Evolutionary conservation across 2,888 invertebrate genomes (phyloP).

Genomic region (Apodemia zela): DNA sequence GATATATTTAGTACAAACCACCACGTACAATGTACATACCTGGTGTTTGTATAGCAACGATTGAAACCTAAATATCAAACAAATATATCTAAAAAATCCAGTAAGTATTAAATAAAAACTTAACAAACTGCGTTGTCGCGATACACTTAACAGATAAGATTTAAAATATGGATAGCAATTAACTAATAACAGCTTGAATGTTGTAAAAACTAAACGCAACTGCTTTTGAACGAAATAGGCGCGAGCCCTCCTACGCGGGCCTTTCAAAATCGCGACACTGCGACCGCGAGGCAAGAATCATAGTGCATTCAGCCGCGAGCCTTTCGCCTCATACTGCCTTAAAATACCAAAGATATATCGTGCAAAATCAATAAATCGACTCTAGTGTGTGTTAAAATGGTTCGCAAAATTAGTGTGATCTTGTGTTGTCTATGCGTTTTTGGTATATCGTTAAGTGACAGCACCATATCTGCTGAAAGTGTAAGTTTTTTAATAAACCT

Average conservation of each 20-base stretch:
- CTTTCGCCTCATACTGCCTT: conserved; percentile 55
- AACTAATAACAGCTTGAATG: conserved; percentile 8
- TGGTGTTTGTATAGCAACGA: too few species aligned
- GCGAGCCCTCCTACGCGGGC: conserved; percentile 78
- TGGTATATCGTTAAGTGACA: conserved; percentile 64
- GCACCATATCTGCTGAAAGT: conserved; percentile 66
- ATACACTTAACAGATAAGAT: conserved; percentile 16
- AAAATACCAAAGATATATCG: conserved; percentile 28
- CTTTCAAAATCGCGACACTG: conserved; percentile 72
- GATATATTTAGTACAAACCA: too few species aligned
- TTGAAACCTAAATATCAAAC: too few species aligned
- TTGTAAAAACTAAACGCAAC: conserved; percentile 56
- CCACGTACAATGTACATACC: too few species aligned
- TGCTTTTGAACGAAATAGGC: conserved; percentile 50
- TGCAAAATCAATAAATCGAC: conserved; percentile 28
- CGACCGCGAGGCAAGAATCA: conserved; percentile 50
- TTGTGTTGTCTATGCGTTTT: conserved; percentile 68
- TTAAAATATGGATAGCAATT: conserved; percentile 16
- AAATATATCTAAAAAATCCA: too few species aligned
- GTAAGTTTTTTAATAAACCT: conserved; percentile 47
- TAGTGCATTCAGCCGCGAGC: conserved; percentile 59
- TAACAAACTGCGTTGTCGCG: conserved; percentile 1
- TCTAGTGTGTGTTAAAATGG: conserved; percentile 46
- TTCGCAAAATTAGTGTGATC: conserved; percentile 66
- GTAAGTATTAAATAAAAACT: neutral